These are phyloP conservation scores for Bombus confusus DNA, from an alignment of 1,140 invertebrate genomes.

Conservation along the genomic window DNA sequence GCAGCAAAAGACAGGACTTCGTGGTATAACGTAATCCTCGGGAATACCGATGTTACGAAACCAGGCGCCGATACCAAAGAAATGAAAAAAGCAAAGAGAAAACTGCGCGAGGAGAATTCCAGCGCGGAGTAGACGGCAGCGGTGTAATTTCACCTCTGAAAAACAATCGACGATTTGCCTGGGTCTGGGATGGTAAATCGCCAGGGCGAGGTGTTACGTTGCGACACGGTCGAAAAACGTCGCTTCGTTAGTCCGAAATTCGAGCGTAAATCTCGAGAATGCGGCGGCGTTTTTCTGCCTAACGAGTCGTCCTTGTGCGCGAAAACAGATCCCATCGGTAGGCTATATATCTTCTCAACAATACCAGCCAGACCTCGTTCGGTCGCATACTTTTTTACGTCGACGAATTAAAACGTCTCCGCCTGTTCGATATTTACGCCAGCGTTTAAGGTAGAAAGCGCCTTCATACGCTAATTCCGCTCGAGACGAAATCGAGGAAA, in stretches of 20 bases:
- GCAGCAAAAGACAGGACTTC: background rate
- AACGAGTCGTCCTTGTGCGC: conserved; percentile 49
- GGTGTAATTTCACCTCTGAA: conserved; percentile 23
- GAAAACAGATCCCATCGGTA: conserved; percentile 42
- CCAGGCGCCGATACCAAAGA: background rate
- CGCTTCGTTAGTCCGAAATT: conserved; percentile 52
- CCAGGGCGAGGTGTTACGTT: background rate
- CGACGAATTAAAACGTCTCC: conserved; percentile 21
- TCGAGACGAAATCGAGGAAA: background rate
- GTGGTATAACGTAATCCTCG: background rate
- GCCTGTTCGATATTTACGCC: background rate
- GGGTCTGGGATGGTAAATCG: background rate
- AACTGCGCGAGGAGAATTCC: conserved; percentile 13
- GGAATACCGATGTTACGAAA: conserved; percentile 10
- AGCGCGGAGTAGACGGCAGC: background rate
- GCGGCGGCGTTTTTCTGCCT: conserved; percentile 47
- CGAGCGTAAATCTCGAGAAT: conserved; percentile 50
- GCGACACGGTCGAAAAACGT: conserved; percentile 41
- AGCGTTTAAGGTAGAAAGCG: conserved; percentile 45
- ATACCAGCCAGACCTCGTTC: conserved; percentile 10
- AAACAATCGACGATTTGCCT: conserved; percentile 45
- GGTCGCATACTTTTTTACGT: conserved; percentile 17
- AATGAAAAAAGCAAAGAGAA: background rate
- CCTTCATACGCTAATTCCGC: conserved; percentile 4
- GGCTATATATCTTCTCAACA: conserved; percentile 44